Evolutionary conservation across 2,888 invertebrate species (phyloP).

Genomic region (Spisula subtruncata): DNA sequence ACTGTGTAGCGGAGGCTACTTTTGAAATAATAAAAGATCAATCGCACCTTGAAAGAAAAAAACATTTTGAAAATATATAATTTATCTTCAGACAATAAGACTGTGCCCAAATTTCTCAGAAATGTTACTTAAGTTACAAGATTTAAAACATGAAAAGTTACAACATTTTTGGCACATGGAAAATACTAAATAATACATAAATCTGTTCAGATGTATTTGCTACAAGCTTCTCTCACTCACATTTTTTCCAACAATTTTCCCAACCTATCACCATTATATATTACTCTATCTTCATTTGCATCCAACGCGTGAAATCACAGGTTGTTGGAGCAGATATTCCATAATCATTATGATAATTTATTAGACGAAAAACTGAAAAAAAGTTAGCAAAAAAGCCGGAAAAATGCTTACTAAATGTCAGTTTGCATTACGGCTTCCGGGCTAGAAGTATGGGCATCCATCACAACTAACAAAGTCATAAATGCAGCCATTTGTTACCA

Average conservation of each 20-base stretch:
- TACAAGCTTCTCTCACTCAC: no score
- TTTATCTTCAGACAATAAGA: no score
- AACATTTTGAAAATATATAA: no score
- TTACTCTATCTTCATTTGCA: constrained; percentile 11
- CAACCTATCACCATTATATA: background rate
- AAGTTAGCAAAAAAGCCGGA: background rate
- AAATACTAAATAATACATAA: no score
- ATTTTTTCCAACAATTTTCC: background rate
- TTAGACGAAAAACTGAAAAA: background rate
- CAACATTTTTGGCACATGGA: no score
- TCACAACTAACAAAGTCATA: constrained; percentile 1
- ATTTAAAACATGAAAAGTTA: no score
- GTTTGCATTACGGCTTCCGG: background rate
- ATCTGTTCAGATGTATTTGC: no score
- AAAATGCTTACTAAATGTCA: background rate
- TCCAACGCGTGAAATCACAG: background rate
- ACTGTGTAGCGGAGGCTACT: no score
- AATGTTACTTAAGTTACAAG: no score
- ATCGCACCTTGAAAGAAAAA: no score
- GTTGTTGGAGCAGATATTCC: background rate
- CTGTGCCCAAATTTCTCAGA: no score
- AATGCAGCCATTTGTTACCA: background rate
- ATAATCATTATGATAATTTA: background rate
- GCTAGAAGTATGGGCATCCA: background rate
- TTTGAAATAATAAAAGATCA: no score